These are phyloP conservation scores for Gasterosteus aculeatus DNA, from an alignment of 2,113 vertebrate genomes.

Conservation along the genomic window DNA sequence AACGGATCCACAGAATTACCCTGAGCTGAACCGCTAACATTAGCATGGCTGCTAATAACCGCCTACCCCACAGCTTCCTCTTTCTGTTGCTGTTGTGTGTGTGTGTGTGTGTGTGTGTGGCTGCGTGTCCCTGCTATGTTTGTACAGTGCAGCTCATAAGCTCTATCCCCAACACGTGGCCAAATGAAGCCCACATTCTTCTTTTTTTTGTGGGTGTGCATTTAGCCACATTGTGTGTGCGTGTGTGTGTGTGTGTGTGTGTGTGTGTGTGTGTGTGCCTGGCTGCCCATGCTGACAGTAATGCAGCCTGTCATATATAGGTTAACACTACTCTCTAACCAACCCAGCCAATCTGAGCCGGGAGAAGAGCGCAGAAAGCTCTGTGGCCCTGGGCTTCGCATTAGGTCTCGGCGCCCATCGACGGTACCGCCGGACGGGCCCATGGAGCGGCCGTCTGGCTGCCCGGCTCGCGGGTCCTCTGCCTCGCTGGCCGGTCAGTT, in stretches of 20 bases:
- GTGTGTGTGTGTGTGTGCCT: conserved; percentile 55
- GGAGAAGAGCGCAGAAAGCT: conserved; percentile 62
- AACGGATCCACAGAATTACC: conserved; percentile 17
- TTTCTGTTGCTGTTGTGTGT: conserved; percentile 2
- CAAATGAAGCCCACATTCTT: conserved; percentile 44
- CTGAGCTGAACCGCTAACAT: conserved; percentile 37
- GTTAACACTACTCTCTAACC: conserved; percentile 85
- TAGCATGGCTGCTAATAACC: conserved; percentile 16
- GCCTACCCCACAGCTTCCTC: conserved; percentile 43
- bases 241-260: too few species aligned
- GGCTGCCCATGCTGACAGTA: conserved; percentile 83
- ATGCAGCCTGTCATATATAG: conserved; percentile 90
- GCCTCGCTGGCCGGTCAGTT: conserved; percentile 33
- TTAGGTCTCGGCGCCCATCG: conserved; percentile 78
- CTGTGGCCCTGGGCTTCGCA: conserved; percentile 76
- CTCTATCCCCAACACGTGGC: conserved; percentile 62
- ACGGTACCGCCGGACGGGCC: conserved; percentile 68
- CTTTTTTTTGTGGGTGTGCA: conserved; percentile 42
- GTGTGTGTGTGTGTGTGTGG: conserved; percentile 14
- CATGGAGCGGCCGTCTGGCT: conserved; percentile 60
- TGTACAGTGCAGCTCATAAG: conserved; percentile 52
- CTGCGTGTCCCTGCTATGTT: conserved; percentile 45
- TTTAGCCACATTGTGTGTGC: conserved; percentile 25
- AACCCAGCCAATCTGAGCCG: conserved; percentile 64
- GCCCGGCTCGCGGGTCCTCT: conserved; percentile 50